These are phyloP conservation scores for Melanotaenia duboulayi DNA, from an alignment of 2,113 vertebrate genomes.

Conservation along the genomic window DNA sequence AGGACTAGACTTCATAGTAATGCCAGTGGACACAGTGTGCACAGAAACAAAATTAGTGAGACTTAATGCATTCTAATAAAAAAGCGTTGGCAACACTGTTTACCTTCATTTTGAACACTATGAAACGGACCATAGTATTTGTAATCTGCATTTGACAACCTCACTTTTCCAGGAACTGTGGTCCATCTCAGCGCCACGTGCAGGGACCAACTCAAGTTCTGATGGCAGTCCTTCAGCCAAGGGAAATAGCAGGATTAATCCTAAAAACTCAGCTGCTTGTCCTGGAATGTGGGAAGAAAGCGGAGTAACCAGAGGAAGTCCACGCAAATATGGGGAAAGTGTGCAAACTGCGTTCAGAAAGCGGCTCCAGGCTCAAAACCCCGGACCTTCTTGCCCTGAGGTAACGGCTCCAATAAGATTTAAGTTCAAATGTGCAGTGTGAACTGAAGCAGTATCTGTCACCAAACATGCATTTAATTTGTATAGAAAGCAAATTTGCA, in stretches of 20 bases:
- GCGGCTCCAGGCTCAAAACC: conserved; percentile 60
- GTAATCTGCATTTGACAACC: conserved; percentile 29
- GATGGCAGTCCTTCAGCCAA: conserved; percentile 51
- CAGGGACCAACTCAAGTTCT: conserved; percentile 70
- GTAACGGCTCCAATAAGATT: conserved; percentile 44
- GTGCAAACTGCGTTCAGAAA: conserved; percentile 67
- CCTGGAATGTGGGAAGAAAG: conserved; percentile 65
- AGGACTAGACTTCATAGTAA: background rate
- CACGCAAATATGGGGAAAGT: conserved; percentile 73
- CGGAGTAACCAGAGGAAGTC: conserved; percentile 44
- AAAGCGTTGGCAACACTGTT: background rate
- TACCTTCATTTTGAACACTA: background rate
- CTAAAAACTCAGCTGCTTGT: conserved; percentile 59
- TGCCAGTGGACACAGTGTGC: background rate
- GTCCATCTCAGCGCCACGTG: conserved; percentile 71
- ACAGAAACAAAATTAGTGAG: background rate
- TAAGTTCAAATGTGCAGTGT: background rate
- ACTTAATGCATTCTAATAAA: no score
- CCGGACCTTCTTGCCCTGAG: conserved; percentile 65
- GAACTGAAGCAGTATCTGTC: background rate
- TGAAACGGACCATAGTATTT: background rate
- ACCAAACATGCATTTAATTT: conserved; percentile 24
- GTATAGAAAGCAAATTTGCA: conserved; percentile 15
- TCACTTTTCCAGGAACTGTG: conserved; percentile 69
- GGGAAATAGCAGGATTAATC: conserved; percentile 56